Base-by-base conservation (phyloP, 1,140 invertebrate genomes). In the Asobara japonica region DNA sequence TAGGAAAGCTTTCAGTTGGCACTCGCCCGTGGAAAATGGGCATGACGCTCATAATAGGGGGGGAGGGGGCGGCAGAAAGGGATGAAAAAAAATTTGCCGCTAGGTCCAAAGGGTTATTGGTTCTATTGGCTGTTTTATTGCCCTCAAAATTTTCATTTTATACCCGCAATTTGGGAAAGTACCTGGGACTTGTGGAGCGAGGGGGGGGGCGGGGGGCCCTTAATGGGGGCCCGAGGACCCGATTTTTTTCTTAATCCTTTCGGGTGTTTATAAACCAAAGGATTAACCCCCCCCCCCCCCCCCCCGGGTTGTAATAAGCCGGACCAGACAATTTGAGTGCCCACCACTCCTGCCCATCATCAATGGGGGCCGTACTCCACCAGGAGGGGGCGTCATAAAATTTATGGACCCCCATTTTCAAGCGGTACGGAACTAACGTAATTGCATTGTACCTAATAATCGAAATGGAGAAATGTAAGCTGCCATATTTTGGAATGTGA, bases 321-420 rank as follows among this genome's bases (percentile, higher is more conserved):
- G 51, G 22, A 56, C 51, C 51, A 56, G 51, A 8, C 18, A 22
- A 51, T 56, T 56, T 56, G 13, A 25, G 51, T 56, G 51, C 13
- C 51, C 51, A 27, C 10, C 41, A 56, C 2, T 8, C 6, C 51
- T 56, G 20, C 2, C 51, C 51, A 56, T 56, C 22, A 56, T 56
- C 20, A 27, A 20, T 56, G 51, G 22, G 51, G 20, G 18, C 51
- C 16, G 3, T 25, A 18, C 41, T 16, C 41, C 61, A 18, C 61
- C 22, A 64, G 13, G 36, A 65, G 10, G 41, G 56, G 29, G 27
- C 30, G 45, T 38, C 60, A 51, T 67, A 76, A 76, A 77, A 74
- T 76, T 79, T 77, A 77, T 76, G 76, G 73, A 36, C 62, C n/a
- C 62, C 41, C 60, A 25, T 75, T 75, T 48, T 76, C 10, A 18